phyloP scores from a whole-genome alignment of 2,797 vertebrate species.

The Lateolabrax maculatus region DNA sequence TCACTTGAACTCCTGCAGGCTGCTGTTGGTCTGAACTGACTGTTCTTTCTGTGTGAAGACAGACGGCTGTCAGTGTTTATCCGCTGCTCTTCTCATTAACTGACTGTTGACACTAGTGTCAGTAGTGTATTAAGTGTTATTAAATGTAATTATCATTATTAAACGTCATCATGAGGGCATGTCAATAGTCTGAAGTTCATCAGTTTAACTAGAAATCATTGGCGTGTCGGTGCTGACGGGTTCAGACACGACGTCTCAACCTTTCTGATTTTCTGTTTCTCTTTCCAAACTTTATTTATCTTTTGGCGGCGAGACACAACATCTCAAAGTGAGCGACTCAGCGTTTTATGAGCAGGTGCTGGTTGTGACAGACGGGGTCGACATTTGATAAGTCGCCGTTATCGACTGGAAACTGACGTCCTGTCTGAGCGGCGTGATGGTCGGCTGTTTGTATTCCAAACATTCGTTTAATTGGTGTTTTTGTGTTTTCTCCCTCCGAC shows the following conservation, averaged over 20 bases:
- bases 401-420: constrained; percentile 5
- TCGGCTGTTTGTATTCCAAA: constrained; percentile 64
- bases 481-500: constrained; percentile 16
- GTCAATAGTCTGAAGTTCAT: not conserved
- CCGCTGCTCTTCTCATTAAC: not conserved
- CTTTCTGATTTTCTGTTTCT: too few species aligned
- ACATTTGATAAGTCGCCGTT: not conserved
- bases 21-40: too few species aligned
- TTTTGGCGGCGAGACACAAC: too few species aligned
- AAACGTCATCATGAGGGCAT: not conserved
- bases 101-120: not conserved
- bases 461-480: constrained; percentile 64
- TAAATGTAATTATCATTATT: constrained; percentile 6
- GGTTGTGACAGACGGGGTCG: not conserved
- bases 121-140: not conserved
- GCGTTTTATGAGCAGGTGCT: constrained; percentile 7
- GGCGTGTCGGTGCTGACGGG: not conserved
- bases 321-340: not conserved
- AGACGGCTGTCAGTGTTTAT: not conserved
- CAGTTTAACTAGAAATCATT: not conserved
- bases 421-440: not conserved
- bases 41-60: too few species aligned
- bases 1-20: too few species aligned
- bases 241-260: constrained; percentile 5
- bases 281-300: not conserved